A percentile compares a stretch with the other conserved stretches of the same genome.
Conservation (phyloP, 2,113 vertebrate species). For the Narcine bancroftii region DNA sequence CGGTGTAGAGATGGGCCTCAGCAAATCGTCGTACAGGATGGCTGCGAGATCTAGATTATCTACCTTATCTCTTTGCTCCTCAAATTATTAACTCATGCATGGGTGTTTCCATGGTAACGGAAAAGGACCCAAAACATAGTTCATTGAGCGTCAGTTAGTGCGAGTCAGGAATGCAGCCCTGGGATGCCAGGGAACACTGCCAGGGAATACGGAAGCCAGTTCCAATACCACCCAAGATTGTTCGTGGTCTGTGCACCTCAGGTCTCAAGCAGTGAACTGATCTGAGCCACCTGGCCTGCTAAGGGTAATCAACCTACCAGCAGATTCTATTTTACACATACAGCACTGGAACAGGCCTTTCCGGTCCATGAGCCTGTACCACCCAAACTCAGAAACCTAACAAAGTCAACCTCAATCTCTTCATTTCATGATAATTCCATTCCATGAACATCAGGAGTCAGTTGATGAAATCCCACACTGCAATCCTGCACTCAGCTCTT, state of each 20-base stretch:
- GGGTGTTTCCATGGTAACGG: not conserved
- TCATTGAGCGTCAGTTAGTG: no score
- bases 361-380: no score
- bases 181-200: no score
- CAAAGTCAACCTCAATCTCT: not conserved
- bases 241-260: not conserved
- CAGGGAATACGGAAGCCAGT: no score
- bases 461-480: not conserved
- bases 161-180: not conserved
- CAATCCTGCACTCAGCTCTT: not conserved
- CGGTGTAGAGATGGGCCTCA: not conserved
- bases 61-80: not conserved
- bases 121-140: no score
- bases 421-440: not conserved
- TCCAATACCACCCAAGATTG: not conserved
- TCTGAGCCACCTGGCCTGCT: not conserved
- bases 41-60: not conserved
- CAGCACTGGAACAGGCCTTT: no score
- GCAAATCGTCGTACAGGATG: not conserved
- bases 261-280: not conserved
- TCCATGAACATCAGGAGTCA: not conserved
- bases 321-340: no score
- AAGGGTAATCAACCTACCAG: no score
- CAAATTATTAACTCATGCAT: not conserved
- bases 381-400: not conserved